phyloP scores from a whole-genome alignment of 2,888 invertebrate species.

The Oeneis ivallda region DNA sequence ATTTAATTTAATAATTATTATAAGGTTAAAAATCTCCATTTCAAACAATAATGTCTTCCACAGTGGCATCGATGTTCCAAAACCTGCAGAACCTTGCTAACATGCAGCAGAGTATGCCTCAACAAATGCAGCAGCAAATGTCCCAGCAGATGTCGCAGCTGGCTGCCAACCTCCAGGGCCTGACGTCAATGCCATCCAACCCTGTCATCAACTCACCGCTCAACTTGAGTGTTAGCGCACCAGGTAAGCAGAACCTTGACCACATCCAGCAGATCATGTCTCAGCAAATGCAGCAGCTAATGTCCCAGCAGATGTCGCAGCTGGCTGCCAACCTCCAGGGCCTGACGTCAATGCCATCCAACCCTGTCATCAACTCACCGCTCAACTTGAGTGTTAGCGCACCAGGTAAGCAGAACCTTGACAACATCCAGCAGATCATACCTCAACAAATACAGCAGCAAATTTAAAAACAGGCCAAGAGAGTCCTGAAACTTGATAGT shows the following conservation, averaged over 20 bases:
- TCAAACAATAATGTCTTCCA: conserved; percentile 44
- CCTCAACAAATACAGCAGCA: conserved; percentile 79
- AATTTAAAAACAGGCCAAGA: no score
- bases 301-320: conserved; percentile 79
- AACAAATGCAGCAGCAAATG: conserved; percentile 74
- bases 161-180: conserved; percentile 87
- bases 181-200: conserved; percentile 87
- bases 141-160: conserved; percentile 79
- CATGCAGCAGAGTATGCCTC: conserved; percentile 76
- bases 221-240: conserved; percentile 89
- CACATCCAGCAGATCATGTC: background rate
- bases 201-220: conserved; percentile 90
- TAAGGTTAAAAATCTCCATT: background rate
- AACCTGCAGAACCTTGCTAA: conserved; percentile 78
- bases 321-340: conserved; percentile 87
- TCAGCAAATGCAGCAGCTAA: conserved; percentile 70
- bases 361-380: conserved; percentile 89
- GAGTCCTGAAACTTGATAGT: conserved; percentile 94
- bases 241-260: conserved; percentile 55
- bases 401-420: conserved; percentile 64
- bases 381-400: conserved; percentile 90
- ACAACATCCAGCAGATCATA: conserved; percentile 47
- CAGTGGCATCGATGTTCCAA: conserved; percentile 88
- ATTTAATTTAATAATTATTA: background rate
- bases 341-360: conserved; percentile 87